These are phyloP conservation scores for Trinectes maculatus DNA, from an alignment of 2,113 vertebrate species.

Conservation along the genomic window DNA sequence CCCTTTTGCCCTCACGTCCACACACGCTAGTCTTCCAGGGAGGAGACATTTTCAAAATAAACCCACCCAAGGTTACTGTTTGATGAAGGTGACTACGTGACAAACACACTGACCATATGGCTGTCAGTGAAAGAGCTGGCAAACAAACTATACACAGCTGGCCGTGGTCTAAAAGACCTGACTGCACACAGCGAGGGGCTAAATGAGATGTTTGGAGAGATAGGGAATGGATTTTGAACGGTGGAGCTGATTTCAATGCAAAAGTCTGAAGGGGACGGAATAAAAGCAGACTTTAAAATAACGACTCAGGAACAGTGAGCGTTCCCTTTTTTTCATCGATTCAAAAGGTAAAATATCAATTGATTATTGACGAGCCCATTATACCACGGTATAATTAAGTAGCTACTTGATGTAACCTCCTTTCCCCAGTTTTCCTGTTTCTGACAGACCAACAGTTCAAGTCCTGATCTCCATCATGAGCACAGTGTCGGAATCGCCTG, in stretches of 20 bases:
- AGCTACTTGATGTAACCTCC: too few species aligned
- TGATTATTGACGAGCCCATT: too few species aligned
- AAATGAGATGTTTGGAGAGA: too few species aligned
- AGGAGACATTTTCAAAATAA: constrained; percentile 39
- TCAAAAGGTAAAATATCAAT: too few species aligned
- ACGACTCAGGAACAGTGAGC: too few species aligned
- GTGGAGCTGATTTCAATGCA: not conserved
- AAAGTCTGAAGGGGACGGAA: not conserved
- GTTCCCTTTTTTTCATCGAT: too few species aligned
- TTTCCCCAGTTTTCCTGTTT: too few species aligned
- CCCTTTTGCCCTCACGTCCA: constrained; percentile 8
- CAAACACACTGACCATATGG: constrained; percentile 63
- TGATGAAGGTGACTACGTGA: constrained; percentile 49
- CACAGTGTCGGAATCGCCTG: not conserved
- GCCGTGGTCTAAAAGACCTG: constrained; percentile 10
- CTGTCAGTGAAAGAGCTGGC: constrained; percentile 56
- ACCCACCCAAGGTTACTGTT: constrained; percentile 42
- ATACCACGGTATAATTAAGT: too few species aligned
- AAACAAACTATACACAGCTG: constrained; percentile 53
- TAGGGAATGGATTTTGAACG: too few species aligned
- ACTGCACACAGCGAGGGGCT: too few species aligned
- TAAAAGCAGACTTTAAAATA: not conserved
- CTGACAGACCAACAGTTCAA: not conserved
- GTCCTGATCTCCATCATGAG: not conserved
- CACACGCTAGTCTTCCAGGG: constrained; percentile 13